Percentiles rank a stretch among this genome's conserved stretches.
Evolutionary conservation across 2,797 vertebrate genomes (phyloP).

Genomic region (Brotula barbata): DNA sequence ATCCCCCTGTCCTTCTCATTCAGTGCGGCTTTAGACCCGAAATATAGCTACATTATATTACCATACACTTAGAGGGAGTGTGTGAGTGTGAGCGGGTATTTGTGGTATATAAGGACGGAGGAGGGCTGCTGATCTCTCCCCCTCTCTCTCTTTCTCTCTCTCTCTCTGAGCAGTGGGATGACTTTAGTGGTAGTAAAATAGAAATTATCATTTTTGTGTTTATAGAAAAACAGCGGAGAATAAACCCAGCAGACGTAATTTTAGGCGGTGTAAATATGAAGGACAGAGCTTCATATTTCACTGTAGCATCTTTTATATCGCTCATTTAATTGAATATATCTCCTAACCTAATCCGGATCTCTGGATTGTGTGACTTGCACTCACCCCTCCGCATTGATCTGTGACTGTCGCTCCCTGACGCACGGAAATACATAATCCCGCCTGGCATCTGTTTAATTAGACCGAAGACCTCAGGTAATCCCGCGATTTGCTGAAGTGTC

Average conservation of each 20-base stretch:
- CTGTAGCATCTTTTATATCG: too few species aligned
- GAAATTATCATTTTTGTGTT: constrained; percentile 69
- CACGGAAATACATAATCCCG: constrained; percentile 87
- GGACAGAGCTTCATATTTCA: too few species aligned
- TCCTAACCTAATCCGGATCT: constrained; percentile 73
- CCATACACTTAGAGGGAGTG: constrained; percentile 73
- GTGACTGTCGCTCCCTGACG: constrained; percentile 85
- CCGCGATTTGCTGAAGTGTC: constrained; percentile 91
- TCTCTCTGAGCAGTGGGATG: too few species aligned
- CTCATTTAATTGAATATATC: constrained; percentile 66
- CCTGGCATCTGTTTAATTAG: constrained; percentile 95
- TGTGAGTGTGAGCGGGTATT: constrained; percentile 17
- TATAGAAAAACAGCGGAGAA: constrained; percentile 48
- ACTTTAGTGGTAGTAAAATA: constrained; percentile 77
- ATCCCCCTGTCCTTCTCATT: constrained; percentile 84
- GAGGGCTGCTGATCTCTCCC: constrained; percentile 21
- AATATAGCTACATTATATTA: constrained; percentile 91
- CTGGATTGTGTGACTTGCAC: constrained; percentile 78
- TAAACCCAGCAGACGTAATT: too few species aligned
- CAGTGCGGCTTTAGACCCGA: constrained; percentile 88
- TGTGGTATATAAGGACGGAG: constrained; percentile 20
- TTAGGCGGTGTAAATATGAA: too few species aligned
- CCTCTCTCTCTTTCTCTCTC: too few species aligned
- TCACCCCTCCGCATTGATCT: constrained; percentile 78
- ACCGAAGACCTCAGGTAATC: constrained; percentile 92